Conservation (phyloP, 2,888 invertebrate species). For the Sarcophaga rosellei region DNA sequence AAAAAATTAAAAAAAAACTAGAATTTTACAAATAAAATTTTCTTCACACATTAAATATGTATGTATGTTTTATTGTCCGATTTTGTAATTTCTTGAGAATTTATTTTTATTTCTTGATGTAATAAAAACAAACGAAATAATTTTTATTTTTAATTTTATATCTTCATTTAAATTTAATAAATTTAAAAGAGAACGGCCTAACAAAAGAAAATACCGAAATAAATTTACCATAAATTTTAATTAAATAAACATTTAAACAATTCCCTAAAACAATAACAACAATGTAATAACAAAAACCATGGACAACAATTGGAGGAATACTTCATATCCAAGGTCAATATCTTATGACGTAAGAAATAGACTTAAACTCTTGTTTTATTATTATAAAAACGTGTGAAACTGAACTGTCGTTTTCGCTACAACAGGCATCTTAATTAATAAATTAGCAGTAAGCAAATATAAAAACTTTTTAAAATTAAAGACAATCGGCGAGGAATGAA, state of each 20-base stretch:
- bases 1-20: too few species aligned
- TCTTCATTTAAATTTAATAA: conserved; percentile 10
- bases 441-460: too few species aligned
- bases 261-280: conserved; percentile 19
- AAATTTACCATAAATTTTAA: conserved; percentile 33
- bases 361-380: background rate
- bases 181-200: background rate
- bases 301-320: conserved; percentile 10
- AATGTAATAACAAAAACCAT: background rate
- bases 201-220: background rate
- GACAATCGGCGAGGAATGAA: too few species aligned
- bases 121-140: too few species aligned
- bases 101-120: too few species aligned
- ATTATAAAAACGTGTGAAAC: background rate
- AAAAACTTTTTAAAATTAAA: too few species aligned
- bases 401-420: too few species aligned
- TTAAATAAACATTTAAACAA: conserved; percentile 32
- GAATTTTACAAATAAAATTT: too few species aligned
- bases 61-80: too few species aligned
- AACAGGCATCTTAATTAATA: too few species aligned
- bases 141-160: background rate
- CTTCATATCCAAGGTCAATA: conserved; percentile 48
- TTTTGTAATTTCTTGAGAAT: too few species aligned
- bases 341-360: conserved; percentile 37
- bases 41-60: too few species aligned